Conservation (phyloP, 2,797 vertebrate species). For the Anguilla marmorata region DNA sequence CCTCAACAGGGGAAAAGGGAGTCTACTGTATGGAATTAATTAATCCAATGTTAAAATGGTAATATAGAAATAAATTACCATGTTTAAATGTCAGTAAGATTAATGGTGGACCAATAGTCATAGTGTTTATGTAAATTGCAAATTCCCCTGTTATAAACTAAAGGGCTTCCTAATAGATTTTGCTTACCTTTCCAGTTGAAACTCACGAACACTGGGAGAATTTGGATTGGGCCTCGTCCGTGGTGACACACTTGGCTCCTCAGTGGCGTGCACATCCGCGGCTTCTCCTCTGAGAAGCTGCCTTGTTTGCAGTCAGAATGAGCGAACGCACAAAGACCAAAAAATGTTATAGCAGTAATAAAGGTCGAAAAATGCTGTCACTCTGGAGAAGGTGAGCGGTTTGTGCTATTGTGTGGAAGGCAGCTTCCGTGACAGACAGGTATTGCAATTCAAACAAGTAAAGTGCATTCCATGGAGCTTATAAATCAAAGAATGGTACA, state of each 20-base stretch:
- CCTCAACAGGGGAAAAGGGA: constrained; percentile 21
- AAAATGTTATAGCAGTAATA: neutral
- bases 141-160: constrained; percentile 69
- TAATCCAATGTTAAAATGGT: constrained; percentile 62
- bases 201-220: constrained; percentile 59
- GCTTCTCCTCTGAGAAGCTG: neutral
- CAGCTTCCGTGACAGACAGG: too few species aligned
- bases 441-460: too few species aligned
- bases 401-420: too few species aligned
- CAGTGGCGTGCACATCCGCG: neutral
- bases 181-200: constrained; percentile 63
- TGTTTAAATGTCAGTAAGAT: constrained; percentile 72
- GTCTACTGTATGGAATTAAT: constrained; percentile 59
- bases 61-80: constrained; percentile 69
- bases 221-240: constrained; percentile 62
- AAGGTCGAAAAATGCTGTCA: neutral
- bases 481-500: neutral
- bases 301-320: neutral
- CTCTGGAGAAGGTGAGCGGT: neutral
- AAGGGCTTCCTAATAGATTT: constrained; percentile 68
- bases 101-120: constrained; percentile 71
- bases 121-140: constrained; percentile 74
- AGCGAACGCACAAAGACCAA: neutral
- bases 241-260: constrained; percentile 18
- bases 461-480: too few species aligned